Evolutionary conservation across 2,888 invertebrate genomes (phyloP).

Genomic region (Lasiommata megera): DNA sequence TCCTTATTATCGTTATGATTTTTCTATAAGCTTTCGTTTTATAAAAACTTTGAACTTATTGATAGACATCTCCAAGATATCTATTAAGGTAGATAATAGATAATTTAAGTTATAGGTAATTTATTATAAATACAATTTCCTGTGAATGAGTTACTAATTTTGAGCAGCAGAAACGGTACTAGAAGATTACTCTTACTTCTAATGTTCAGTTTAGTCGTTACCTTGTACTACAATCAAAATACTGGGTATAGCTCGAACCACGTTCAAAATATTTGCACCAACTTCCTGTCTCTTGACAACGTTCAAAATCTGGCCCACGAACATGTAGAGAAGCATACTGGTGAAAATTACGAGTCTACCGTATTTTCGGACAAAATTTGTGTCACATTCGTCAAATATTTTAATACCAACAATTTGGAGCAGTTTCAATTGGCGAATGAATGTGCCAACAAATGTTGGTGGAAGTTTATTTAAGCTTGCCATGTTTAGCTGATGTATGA

Average conservation of each 20-base stretch:
- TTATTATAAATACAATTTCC: no score
- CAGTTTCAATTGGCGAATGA: slow-evolving; percentile 31
- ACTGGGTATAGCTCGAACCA: slow-evolving; percentile 33
- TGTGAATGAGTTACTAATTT: no score
- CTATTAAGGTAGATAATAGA: no score
- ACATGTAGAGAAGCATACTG: slow-evolving; percentile 20
- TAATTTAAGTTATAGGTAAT: no score
- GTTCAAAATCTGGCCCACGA: slow-evolving; percentile 30
- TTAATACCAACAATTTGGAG: slow-evolving; percentile 33
- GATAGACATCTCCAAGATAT: no score
- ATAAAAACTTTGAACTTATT: no score
- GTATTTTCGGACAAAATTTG: slow-evolving; percentile 15
- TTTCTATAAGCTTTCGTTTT: no score
- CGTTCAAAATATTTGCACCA: slow-evolving; percentile 34
- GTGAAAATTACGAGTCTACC: slow-evolving; percentile 20
- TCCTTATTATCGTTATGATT: no score
- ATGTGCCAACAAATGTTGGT: slow-evolving; percentile 29
- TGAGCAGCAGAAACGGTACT: no score
- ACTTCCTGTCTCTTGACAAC: slow-evolving; percentile 27
- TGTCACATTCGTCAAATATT: slow-evolving; percentile 31
- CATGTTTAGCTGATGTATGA: slow-evolving; percentile 21
- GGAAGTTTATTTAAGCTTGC: slow-evolving; percentile 24
- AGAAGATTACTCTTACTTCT: no score
- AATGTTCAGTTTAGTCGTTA: no score
- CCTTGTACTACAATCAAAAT: slow-evolving; percentile 30